phyloP scores from a whole-genome alignment of 2,113 vertebrate species.

The Poicephalus gulielmi region DNA sequence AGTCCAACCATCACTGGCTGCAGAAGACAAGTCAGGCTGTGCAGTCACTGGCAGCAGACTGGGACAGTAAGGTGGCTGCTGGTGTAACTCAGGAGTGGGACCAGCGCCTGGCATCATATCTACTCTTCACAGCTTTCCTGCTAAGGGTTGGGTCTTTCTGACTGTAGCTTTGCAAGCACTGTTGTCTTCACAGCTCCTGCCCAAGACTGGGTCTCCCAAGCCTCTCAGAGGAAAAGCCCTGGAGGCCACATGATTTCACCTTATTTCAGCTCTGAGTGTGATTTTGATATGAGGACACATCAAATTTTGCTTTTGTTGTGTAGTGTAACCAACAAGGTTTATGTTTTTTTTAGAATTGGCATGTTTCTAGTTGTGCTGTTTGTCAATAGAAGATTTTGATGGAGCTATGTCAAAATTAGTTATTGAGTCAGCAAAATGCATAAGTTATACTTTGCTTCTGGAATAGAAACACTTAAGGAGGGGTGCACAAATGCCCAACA shows the following conservation, averaged over 20 bases:
- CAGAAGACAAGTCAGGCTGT: background rate
- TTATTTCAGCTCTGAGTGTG: background rate
- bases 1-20: background rate
- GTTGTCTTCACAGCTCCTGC: background rate
- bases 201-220: background rate
- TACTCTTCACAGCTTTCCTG: background rate
- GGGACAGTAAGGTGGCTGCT: background rate
- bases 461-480: background rate
- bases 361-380: accelerated
- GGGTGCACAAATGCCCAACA: background rate
- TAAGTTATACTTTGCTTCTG: background rate
- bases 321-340: background rate
- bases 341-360: accelerated
- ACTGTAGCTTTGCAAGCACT: background rate
- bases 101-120: background rate
- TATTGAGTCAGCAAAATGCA: background rate
- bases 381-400: background rate
- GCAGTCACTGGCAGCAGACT: background rate
- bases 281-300: background rate
- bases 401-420: background rate
- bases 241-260: background rate
- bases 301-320: background rate
- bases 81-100: background rate
- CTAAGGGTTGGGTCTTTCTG: background rate
- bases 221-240: background rate